Evolutionary conservation across 2,888 invertebrate species (phyloP), one percentile per base, ranked within the genome.

Genomic region (Agrotis ipsilon): DNA sequence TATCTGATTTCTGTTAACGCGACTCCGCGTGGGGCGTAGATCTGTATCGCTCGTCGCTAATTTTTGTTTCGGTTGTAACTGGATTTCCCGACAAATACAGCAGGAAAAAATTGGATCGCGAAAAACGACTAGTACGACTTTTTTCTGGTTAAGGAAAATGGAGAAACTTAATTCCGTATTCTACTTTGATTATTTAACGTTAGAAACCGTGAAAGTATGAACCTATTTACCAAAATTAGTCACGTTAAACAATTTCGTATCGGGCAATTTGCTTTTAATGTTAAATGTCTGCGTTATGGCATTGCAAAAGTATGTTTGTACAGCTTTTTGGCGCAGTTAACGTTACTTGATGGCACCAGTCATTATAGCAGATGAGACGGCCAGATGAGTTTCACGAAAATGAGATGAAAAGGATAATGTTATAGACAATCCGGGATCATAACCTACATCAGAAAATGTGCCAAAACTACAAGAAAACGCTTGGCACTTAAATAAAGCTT

Each of bases 1-100:
- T 80, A 81, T 84, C 82, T 78, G 70, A 81, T 81, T 75, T 58
- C 59, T 73, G 67, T 73, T 76, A 70, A 62, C 51, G 73, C 65
- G 69, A 71, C 69, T 78, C 57, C 51, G 49, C 49, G 14, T 19
- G 46, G 52, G 66, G 32, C 54, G 48, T 1, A 57, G 74, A 69
- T 68, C 75, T 68, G 60, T 76, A 76, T 76, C 58, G 67, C 69
- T 65, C 65, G 57, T 51, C 52, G 58, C 69, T 67, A 78, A 79
- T 81, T 75, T 74, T 69, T 63, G 68, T 75, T 70, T 75, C 55
- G 46, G 39, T 46, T 70, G 21, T 57, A 72, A 65, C 58, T 59
- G 52, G 59, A n/a, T 54, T 68, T 57, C 18, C 61, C 48, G 24
- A 46, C 55, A 69, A 72, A 57, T 57, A 66, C 72, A 60, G 1